Percentiles rank a stretch among this genome's conserved stretches.
Evolutionary conservation across 2,113 vertebrate species (phyloP).

Genomic region (Syngnathus floridae): DNA sequence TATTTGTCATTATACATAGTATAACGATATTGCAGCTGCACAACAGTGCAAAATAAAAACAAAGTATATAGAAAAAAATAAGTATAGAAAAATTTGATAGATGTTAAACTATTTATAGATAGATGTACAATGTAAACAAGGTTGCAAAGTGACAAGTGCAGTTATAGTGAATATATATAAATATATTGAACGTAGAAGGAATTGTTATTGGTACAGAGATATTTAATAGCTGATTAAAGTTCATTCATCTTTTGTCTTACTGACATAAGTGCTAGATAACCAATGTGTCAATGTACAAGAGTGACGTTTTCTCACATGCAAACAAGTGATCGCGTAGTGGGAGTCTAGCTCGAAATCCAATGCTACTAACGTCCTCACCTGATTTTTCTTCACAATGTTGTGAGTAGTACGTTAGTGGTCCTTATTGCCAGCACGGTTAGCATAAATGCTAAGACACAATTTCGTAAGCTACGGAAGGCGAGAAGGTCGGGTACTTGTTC

Average conservation of each 20-base stretch:
- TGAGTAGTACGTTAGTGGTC: not conserved
- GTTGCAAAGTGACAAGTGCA: too few relatives aligned
- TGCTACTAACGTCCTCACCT: not conserved
- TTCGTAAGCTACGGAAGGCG: conserved; percentile 34
- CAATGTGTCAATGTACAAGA: not conserved
- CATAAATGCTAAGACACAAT: conserved; percentile 6
- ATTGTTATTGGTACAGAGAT: too few relatives aligned
- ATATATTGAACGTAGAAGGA: too few relatives aligned
- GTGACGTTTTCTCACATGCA: not conserved
- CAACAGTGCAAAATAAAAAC: too few relatives aligned
- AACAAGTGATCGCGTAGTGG: not conserved
- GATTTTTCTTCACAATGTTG: not conserved
- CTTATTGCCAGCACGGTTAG: conserved; percentile 41
- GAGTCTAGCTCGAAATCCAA: not conserved
- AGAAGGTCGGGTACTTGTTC: not conserved
- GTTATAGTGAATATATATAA: too few relatives aligned
- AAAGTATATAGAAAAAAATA: too few relatives aligned
- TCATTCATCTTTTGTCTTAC: not conserved
- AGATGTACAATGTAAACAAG: too few relatives aligned
- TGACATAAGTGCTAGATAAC: not conserved
- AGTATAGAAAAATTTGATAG: too few relatives aligned
- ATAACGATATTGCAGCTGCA: too few relatives aligned
- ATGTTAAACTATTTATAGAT: too few relatives aligned
- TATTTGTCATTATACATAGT: too few relatives aligned
- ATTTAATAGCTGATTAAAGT: too few relatives aligned